phyloP scores from a whole-genome alignment of 2,888 invertebrate species.

The Drosophila gaucha region DNA sequence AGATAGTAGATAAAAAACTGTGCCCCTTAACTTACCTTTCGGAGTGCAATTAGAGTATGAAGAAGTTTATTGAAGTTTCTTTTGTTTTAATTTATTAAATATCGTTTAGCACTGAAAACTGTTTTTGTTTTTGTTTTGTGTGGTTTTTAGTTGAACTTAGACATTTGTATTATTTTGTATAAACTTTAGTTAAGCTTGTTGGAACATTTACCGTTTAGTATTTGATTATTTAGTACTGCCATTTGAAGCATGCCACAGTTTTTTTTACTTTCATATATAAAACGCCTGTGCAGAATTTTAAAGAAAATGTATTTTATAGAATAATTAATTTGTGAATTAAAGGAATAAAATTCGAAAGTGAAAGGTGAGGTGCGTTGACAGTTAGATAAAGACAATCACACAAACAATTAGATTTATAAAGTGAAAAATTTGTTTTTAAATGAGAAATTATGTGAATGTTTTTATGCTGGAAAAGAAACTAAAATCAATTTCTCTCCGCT shows the following conservation, averaged over 20 bases:
- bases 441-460: too few relatives aligned
- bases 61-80: conserved; percentile 28
- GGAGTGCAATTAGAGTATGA: conserved; percentile 42
- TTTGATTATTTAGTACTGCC: conserved; percentile 43
- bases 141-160: conserved; percentile 26
- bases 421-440: background rate
- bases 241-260: conserved; percentile 43
- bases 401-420: conserved; percentile 15
- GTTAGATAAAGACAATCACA: conserved; percentile 37
- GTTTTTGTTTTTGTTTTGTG: conserved; percentile 17
- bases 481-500: background rate
- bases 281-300: conserved; percentile 39
- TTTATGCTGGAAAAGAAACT: too few relatives aligned
- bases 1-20: conserved; percentile 21
- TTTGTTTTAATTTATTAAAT: conserved; percentile 2
- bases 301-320: background rate
- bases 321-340: conserved; percentile 12
- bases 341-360: conserved; percentile 11
- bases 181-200: conserved; percentile 55
- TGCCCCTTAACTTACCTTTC: conserved; percentile 41
- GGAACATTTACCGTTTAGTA: conserved; percentile 73
- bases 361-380: conserved; percentile 40
- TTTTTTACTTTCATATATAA: conserved; percentile 5
- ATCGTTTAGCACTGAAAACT: conserved; percentile 34
- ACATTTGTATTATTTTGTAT: conserved; percentile 44